A percentile compares a stretch with the other conserved stretches of the same genome.
Conservation (phyloP, 1,140 invertebrate species). For the Kradibia gibbosae region DNA sequence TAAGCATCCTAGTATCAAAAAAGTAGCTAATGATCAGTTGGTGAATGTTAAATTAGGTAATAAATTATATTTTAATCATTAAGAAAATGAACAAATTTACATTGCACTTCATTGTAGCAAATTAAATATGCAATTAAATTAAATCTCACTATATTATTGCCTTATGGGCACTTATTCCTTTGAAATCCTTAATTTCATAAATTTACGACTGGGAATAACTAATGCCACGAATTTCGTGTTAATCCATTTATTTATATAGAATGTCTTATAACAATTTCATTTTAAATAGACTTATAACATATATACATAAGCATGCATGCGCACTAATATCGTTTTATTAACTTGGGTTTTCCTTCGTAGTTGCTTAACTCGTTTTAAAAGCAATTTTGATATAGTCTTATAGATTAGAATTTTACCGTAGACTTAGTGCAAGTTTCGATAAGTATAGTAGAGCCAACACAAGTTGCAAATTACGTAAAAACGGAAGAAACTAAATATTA, state of each 20-base stretch:
- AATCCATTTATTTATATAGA: conserved; percentile 44
- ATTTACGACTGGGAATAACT: background rate
- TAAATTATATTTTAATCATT: conserved; percentile 49
- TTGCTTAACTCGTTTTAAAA: conserved; percentile 21
- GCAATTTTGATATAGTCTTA: conserved; percentile 34
- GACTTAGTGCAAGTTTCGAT: conserved; percentile 28
- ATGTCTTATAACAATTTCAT: conserved; percentile 46
- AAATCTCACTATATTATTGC: conserved; percentile 41
- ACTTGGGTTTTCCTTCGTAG: conserved; percentile 25
- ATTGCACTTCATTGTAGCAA: conserved; percentile 50
- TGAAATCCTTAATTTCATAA: conserved; percentile 1
- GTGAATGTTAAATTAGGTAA: conserved; percentile 45
- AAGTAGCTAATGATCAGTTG: conserved; percentile 34
- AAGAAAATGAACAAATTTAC: conserved; percentile 42
- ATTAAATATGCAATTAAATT: conserved; percentile 50
- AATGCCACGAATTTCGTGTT: background rate
- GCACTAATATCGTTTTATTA: conserved; percentile 37
- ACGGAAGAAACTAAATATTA: conserved; percentile 44
- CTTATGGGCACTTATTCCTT: background rate
- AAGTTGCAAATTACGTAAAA: conserved; percentile 30
- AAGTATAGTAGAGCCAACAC: conserved; percentile 36
- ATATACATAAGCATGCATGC: conserved; percentile 48
- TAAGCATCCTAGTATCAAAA: conserved; percentile 38
- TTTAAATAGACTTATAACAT: conserved; percentile 43
- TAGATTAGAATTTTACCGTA: conserved; percentile 11